Evolutionary conservation across 2,797 vertebrate genomes (phyloP).

Genomic region (Gallinago solitaria): DNA sequence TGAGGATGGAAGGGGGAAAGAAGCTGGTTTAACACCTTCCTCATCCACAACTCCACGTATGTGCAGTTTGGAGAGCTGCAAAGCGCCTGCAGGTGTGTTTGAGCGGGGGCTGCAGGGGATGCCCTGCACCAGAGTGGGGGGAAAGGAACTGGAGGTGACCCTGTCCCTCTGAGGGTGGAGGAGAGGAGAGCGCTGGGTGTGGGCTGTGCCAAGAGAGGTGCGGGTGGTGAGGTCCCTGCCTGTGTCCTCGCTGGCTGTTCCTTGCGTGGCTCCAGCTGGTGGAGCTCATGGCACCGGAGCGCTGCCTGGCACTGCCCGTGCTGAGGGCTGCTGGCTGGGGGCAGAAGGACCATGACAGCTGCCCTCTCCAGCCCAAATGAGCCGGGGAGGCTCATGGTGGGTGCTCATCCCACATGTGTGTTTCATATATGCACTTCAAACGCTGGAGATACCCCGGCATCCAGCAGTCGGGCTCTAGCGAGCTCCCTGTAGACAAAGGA

Average conservation of each 20-base stretch:
- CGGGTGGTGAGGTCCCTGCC: not conserved
- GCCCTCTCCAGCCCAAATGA: not conserved
- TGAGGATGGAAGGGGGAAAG: rapidly evolving
- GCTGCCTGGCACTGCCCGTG: rapidly evolving
- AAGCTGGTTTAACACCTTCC: not conserved
- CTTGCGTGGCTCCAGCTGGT: not conserved
- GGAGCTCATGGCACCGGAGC: not conserved
- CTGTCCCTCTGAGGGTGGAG: not conserved
- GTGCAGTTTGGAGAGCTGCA: not conserved
- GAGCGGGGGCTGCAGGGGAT: not conserved
- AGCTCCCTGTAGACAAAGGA: not conserved
- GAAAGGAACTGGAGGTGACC: not conserved
- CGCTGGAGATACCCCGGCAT: not conserved
- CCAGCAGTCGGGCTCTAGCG: not conserved
- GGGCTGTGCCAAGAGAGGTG: rapidly evolving
- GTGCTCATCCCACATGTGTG: not conserved
- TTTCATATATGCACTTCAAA: not conserved
- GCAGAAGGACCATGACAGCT: not conserved
- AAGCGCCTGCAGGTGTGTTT: not conserved
- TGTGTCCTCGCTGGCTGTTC: not conserved
- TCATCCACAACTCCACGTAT: no score
- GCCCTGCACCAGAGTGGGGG: not conserved
- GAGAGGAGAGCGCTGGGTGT: not conserved
- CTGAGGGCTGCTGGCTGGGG: not conserved
- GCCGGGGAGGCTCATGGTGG: not conserved